Conservation (phyloP, 2,113 vertebrate species). For the Aramus guarauna region DNA sequence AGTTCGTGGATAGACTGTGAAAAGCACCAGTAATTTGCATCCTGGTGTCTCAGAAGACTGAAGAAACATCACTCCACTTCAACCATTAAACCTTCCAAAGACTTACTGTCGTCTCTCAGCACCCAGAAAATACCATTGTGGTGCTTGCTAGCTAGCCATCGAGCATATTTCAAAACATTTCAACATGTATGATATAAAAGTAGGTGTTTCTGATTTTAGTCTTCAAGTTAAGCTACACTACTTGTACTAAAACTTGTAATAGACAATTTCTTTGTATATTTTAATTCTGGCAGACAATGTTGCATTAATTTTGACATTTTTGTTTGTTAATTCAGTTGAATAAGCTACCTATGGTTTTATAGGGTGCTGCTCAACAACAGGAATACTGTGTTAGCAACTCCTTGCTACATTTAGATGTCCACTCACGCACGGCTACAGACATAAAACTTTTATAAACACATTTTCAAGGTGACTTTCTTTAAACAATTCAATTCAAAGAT, state of each 20-base stretch:
- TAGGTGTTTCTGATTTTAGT: neutral
- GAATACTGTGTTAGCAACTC: neutral
- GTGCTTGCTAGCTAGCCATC: neutral
- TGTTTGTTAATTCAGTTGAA: neutral
- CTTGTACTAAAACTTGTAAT: neutral
- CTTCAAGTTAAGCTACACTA: neutral
- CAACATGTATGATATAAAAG: neutral
- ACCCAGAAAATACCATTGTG: neutral
- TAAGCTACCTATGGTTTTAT: neutral
- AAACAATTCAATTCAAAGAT: neutral
- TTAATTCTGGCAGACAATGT: rapidly evolving
- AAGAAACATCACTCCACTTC: neutral
- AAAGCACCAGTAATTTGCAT: neutral
- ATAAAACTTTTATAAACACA: neutral
- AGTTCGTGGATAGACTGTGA: neutral
- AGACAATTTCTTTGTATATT: neutral
- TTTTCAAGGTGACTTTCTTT: slow-evolving; percentile 33
- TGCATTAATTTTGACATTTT: neutral
- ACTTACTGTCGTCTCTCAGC: neutral
- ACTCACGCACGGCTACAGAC: neutral
- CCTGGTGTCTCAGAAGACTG: neutral
- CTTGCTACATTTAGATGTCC: neutral
- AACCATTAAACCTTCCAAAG: neutral
- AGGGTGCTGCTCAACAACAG: neutral
- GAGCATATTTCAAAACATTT: neutral